phyloP scores from a whole-genome alignment of 2,113 vertebrate genomes.

The Psilopsiagon aurifrons region DNA sequence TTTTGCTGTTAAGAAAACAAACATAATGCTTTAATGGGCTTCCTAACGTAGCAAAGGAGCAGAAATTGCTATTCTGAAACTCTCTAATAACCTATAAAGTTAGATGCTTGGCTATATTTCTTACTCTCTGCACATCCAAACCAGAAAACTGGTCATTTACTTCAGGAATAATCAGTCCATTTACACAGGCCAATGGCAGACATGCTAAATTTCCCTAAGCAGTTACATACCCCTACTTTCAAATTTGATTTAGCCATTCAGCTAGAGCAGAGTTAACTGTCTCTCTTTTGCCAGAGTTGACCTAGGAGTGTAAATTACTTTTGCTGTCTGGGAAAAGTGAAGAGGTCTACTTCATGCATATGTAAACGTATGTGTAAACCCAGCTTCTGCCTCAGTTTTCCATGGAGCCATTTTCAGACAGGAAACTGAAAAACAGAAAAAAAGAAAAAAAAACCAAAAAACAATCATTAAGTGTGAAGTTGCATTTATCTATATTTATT shows the following conservation, averaged over 20 bases:
- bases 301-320: not conserved
- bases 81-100: not conserved
- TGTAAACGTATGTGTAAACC: accelerated
- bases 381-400: not conserved
- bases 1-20: constrained; percentile 19
- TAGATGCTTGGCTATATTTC: not conserved
- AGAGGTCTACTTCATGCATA: not conserved
- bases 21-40: not conserved
- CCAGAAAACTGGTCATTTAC: constrained; percentile 24
- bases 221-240: constrained; percentile 67
- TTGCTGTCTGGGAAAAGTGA: not conserved
- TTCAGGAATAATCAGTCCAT: constrained; percentile 31
- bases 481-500: not conserved
- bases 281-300: not conserved
- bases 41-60: constrained; percentile 12
- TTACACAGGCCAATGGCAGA: constrained; percentile 36
- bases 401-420: not conserved
- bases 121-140: not conserved
- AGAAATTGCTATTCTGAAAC: not conserved
- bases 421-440: not conserved
- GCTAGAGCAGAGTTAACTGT: not conserved
- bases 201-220: constrained; percentile 34
- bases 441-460: not conserved
- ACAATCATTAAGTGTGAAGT: not conserved
- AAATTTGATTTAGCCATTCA: constrained; percentile 33